A percentile compares a stretch with the other conserved stretches of the same genome.
These are phyloP conservation scores for Onthophagus taurus DNA, from an alignment of 1,140 invertebrate species.

Conservation along the genomic window DNA sequence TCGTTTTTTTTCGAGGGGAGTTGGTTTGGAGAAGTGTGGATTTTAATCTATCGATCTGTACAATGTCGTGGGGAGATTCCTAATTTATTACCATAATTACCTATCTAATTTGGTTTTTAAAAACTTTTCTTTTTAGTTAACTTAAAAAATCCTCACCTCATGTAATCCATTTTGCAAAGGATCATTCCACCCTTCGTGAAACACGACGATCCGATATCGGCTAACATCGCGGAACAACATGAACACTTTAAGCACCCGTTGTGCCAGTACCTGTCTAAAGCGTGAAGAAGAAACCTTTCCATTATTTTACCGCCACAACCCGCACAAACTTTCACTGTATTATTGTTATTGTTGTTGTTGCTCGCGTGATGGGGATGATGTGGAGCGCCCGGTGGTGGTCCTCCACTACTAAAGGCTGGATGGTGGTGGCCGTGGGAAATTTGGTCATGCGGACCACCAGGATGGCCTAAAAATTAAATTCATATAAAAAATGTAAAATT, in stretches of 20 bases:
- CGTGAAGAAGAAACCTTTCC: conserved; percentile 78
- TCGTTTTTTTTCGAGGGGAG: too few species aligned
- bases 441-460: conserved; percentile 29
- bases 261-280: conserved; percentile 89
- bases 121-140: too few species aligned
- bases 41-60: too few species aligned
- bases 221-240: conserved; percentile 73
- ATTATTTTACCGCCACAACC: conserved; percentile 70
- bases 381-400: conserved; percentile 36
- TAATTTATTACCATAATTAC: too few species aligned
- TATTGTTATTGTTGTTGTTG: conserved; percentile 48
- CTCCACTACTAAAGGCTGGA: conserved; percentile 30
- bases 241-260: conserved; percentile 86
- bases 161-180: conserved; percentile 87
- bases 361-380: conserved; percentile 39
- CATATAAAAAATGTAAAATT: too few species aligned
- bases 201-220: conserved; percentile 81
- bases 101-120: too few species aligned
- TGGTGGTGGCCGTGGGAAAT: conserved; percentile 31
- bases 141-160: conserved; percentile 75
- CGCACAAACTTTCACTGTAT: conserved; percentile 52
- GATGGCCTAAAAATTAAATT: conserved; percentile 27
- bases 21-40: too few species aligned
- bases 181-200: conserved; percentile 88
- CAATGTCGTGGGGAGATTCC: too few species aligned